These are phyloP conservation scores for Smithornis capensis DNA, from an alignment of 2,113 vertebrate species.

Conservation along the genomic window DNA sequence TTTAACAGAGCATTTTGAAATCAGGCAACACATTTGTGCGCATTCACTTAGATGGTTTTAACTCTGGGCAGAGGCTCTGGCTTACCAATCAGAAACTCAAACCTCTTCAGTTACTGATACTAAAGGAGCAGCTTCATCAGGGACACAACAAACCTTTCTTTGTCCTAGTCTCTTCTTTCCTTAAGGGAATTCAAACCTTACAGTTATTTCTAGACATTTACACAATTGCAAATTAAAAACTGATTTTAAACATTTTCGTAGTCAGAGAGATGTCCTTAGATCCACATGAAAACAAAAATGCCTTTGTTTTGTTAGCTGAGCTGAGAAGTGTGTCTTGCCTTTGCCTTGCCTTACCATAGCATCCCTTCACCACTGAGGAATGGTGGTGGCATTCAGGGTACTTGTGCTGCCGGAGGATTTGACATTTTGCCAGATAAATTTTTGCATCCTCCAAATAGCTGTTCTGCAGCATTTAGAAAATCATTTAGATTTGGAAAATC, in stretches of 20 bases:
- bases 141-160: background rate
- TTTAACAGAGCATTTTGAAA: background rate
- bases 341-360: background rate
- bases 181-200: background rate
- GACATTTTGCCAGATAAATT: background rate
- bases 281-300: background rate
- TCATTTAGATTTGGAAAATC: too few species aligned
- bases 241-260: background rate
- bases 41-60: background rate
- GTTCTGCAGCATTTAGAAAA: background rate
- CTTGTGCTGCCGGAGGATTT: background rate
- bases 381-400: background rate
- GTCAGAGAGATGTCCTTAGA: background rate
- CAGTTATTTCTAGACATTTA: background rate
- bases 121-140: background rate
- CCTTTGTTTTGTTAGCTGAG: background rate
- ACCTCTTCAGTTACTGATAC: background rate
- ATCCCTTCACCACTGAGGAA: background rate
- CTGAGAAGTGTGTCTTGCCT: background rate
- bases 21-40: background rate
- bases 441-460: background rate
- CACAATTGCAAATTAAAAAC: background rate
- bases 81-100: background rate
- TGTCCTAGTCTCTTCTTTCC: background rate
- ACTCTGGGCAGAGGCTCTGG: background rate